Percentiles rank a stretch among this genome's conserved stretches.
Evolutionary conservation across 2,797 vertebrate genomes (phyloP).

Genomic region (Coregonus ussuriensis): DNA sequence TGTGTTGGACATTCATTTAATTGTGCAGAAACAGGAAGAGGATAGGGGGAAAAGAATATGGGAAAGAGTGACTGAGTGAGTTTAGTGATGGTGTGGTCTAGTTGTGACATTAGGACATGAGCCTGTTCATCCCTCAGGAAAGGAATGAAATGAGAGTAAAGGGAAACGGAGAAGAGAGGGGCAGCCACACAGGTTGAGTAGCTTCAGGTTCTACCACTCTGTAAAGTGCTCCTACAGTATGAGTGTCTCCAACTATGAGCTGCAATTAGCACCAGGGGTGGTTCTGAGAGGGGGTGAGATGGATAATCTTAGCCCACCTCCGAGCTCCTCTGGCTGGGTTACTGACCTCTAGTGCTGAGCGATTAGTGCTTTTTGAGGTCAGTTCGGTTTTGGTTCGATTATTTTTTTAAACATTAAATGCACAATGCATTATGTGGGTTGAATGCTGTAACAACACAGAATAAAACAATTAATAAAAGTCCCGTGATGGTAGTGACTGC

Average conservation of each 20-base stretch:
- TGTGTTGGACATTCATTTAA: slow-evolving; percentile 56
- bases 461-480: no score
- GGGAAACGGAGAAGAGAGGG: neutral
- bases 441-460: no score
- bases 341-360: neutral
- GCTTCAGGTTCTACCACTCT: neutral
- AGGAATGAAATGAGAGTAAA: neutral
- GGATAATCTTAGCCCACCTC: slow-evolving; percentile 8
- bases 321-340: slow-evolving; percentile 14
- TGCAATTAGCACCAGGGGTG: slow-evolving; percentile 17
- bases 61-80: neutral
- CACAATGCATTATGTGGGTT: no score
- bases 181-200: slow-evolving; percentile 17
- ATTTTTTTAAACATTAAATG: no score
- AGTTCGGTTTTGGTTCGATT: no score
- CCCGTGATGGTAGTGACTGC: no score
- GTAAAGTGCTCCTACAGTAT: neutral
- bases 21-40: slow-evolving; percentile 29
- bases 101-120: no score
- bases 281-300: neutral
- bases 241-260: slow-evolving; percentile 7
- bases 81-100: no score
- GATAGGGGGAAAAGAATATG: neutral
- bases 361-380: no score
- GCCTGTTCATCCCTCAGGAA: neutral